Base-by-base conservation (phyloP, 64 coral and sea anemone species). In the Anthopleura sola region DNA sequence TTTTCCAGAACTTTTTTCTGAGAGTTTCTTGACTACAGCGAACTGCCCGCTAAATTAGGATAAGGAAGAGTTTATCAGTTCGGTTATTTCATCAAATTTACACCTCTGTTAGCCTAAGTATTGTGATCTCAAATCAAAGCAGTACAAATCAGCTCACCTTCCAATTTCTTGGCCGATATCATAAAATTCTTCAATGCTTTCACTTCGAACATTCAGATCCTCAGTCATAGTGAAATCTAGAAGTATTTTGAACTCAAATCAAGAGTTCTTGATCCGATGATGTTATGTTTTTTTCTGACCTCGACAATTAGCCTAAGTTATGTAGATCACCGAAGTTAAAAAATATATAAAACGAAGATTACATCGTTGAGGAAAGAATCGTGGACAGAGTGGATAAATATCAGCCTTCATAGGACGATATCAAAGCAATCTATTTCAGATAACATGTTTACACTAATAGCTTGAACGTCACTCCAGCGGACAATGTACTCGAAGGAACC, bases 11-110 rank as follows among this genome's bases (percentile, higher is more conserved):
- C 51, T 75, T 90, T 92, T 98, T 66, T 94, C 92, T 4, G 77
- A 60, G 36, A 88, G 87, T 83, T 86, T 98, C 74, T 94, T 94
- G 7, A 98, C 95, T 2, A 92, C 90, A 14, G 95, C 95, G 84
- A 98, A 98, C 37, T 98, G 95, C 10, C 95, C 95, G 55, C 95
- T 98, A 44, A 60, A 92, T 83, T 60, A 79, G 85, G 75, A 60
- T 81, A 36, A 18, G 34, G 50, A 14, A 53, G 50, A 53, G 13
- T 53, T 53, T 53, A 58, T 11, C 36, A 48, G 79, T 44, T 44
- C 9, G 34, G 38, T 34, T 11, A 78, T 3, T 33, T 37, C 16
- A 37, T 75, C 37, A 57, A 20, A 36, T 23, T 69, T 53, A 17
- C 50, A 7, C 50, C 6, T 12, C 50, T 53, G 14, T 53, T 53